These are phyloP conservation scores for Leptopilina syphax DNA, from an alignment of 2,888 invertebrate genomes.

Conservation along the genomic window DNA sequence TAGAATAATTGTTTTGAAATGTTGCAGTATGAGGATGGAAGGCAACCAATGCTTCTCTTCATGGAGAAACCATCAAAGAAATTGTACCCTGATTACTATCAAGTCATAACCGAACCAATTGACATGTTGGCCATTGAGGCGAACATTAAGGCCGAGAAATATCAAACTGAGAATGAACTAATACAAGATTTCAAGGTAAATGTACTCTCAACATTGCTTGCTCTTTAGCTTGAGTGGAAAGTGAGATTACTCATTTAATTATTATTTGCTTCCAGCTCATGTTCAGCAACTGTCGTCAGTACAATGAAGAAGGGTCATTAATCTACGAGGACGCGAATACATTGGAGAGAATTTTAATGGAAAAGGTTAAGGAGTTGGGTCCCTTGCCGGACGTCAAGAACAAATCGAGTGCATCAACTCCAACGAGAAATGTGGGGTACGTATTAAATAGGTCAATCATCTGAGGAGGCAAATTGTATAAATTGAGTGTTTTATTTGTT, in stretches of 20 bases:
- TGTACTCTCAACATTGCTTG: too few species aligned
- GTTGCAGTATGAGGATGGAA: constrained; percentile 84
- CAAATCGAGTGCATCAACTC: constrained; percentile 71
- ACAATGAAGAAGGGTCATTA: constrained; percentile 96
- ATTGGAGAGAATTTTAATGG: constrained; percentile 89
- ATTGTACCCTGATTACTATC: constrained; percentile 96
- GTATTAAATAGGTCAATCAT: constrained; percentile 65
- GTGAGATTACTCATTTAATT: too few species aligned
- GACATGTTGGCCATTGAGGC: constrained; percentile 96
- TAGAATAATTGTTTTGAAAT: constrained; percentile 24
- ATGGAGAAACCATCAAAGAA: constrained; percentile 98
- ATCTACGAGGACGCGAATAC: constrained; percentile 96
- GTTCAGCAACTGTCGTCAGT: constrained; percentile 98
- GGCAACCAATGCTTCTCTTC: constrained; percentile 93
- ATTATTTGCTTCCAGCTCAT: constrained; percentile 85
- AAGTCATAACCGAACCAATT: constrained; percentile 94
- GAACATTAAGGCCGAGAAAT: constrained; percentile 88
- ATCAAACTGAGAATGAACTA: constrained; percentile 80
- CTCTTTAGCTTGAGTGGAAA: not conserved
- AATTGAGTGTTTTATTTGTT: constrained; percentile 38
- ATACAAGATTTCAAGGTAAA: constrained; percentile 81
- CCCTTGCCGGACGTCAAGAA: constrained; percentile 78
- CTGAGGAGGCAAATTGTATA: constrained; percentile 9
- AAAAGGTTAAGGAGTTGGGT: constrained; percentile 88
- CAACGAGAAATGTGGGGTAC: constrained; percentile 74